Conservation (phyloP, 2,113 vertebrate genomes). For the Corythornis cristatus region DNA sequence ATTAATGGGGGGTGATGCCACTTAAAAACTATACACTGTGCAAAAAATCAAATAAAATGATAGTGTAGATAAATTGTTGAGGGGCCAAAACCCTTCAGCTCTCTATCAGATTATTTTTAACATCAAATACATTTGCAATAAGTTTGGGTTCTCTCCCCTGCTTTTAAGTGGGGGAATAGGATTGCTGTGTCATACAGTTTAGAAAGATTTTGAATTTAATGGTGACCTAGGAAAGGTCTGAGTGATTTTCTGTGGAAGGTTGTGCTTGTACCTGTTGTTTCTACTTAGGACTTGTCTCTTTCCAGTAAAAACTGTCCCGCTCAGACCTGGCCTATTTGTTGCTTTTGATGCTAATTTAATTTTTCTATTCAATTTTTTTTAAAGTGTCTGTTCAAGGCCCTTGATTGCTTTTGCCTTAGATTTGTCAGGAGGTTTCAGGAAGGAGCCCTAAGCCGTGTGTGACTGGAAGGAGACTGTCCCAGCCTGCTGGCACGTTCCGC, state of each 20-base stretch:
- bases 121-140: background rate
- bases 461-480: fast-evolving
- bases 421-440: constrained; percentile 1
- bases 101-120: background rate
- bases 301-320: background rate
- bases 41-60: background rate
- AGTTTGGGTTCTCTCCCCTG: background rate
- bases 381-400: background rate
- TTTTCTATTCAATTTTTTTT: background rate
- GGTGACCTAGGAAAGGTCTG: background rate
- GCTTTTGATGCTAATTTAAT: background rate
- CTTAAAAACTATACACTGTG: background rate
- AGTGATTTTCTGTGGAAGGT: background rate
- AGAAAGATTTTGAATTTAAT: background rate
- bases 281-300: background rate
- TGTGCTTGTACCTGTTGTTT: background rate
- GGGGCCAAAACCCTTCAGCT: background rate
- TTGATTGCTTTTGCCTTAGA: background rate
- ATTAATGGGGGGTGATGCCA: background rate
- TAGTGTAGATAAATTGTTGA: background rate
- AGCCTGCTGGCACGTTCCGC: background rate
- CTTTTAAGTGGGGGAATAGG: background rate
- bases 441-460: background rate
- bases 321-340: background rate
- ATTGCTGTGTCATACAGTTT: background rate